A percentile compares a stretch with the other conserved stretches of the same genome.
Conservation (phyloP, 2,888 invertebrate species). For the Archips crataeganus region DNA sequence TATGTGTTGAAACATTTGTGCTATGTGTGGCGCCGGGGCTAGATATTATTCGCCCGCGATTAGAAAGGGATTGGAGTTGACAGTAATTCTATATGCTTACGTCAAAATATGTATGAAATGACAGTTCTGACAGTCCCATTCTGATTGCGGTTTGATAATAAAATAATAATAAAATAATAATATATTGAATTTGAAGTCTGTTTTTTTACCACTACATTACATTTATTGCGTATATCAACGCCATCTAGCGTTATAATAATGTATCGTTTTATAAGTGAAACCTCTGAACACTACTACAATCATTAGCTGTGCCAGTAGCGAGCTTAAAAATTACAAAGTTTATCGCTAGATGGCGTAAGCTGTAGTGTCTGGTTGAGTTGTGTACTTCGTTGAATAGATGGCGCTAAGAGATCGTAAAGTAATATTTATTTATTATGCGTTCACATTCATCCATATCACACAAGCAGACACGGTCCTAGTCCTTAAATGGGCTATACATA, state of each 20-base stretch:
- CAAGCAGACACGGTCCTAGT: too few species aligned
- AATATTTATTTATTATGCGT: background rate
- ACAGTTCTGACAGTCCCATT: too few species aligned
- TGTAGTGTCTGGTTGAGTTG: background rate
- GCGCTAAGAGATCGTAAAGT: constrained; percentile 7
- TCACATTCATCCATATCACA: background rate
- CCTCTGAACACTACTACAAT: background rate
- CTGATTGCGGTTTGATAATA: too few species aligned
- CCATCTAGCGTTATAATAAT: constrained; percentile 21
- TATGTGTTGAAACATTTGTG: too few species aligned
- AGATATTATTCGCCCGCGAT: too few species aligned
- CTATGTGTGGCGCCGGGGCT: too few species aligned
- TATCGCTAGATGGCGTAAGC: constrained; percentile 26
- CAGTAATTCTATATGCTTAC: too few species aligned
- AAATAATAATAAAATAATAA: too few species aligned
- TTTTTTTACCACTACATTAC: background rate
- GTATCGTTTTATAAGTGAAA: background rate
- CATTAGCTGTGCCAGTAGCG: background rate
- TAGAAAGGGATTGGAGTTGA: too few species aligned
- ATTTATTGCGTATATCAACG: background rate
- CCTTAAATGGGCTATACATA: too few species aligned
- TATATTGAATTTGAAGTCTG: too few species aligned
- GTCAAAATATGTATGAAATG: too few species aligned
- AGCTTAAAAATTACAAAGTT: constrained; percentile 4
- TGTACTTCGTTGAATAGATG: constrained; percentile 12